phyloP scores from a whole-genome alignment of 35 echinoderm and acorn worm genomes.

The Acanthaster planci region DNA sequence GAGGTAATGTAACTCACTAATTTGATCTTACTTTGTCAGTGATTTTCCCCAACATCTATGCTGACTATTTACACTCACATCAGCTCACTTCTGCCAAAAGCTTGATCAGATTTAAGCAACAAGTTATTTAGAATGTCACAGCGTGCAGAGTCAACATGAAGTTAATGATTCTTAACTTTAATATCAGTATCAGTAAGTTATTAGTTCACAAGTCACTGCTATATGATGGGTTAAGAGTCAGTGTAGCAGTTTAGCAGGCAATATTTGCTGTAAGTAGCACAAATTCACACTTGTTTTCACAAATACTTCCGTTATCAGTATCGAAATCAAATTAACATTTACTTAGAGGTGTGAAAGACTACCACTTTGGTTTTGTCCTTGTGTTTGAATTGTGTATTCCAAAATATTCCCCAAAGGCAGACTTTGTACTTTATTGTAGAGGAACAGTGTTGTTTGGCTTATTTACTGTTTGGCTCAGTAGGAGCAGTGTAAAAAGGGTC shows the following conservation, averaged over 20 bases:
- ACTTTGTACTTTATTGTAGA: background rate
- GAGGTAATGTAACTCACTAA: too few relatives aligned
- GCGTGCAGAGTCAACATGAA: background rate
- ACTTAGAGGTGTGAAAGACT: conserved; percentile 17
- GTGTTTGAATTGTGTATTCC: background rate
- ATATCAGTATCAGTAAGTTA: background rate
- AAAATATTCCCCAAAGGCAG: background rate
- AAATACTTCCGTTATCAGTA: conserved; percentile 13
- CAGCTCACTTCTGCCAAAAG: too few relatives aligned
- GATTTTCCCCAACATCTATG: too few relatives aligned
- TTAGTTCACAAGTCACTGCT: background rate
- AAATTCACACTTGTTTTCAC: background rate
- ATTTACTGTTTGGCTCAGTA: too few relatives aligned
- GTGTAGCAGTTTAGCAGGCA: background rate
- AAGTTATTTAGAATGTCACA: background rate
- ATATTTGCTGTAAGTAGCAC: background rate
- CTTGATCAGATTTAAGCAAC: too few relatives aligned
- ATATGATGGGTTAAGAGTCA: too few relatives aligned
- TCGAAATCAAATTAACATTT: conserved; percentile 13
- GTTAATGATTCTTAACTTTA: conserved; percentile 19
- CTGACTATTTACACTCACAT: too few relatives aligned
- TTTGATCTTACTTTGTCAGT: too few relatives aligned
- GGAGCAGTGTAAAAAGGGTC: too few relatives aligned
- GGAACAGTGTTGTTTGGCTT: too few relatives aligned
- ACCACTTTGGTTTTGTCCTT: background rate